Evolutionary conservation across 2,888 invertebrate genomes (phyloP), one percentile per base, ranked within the genome.

Genomic region (Brenthis hecate): DNA sequence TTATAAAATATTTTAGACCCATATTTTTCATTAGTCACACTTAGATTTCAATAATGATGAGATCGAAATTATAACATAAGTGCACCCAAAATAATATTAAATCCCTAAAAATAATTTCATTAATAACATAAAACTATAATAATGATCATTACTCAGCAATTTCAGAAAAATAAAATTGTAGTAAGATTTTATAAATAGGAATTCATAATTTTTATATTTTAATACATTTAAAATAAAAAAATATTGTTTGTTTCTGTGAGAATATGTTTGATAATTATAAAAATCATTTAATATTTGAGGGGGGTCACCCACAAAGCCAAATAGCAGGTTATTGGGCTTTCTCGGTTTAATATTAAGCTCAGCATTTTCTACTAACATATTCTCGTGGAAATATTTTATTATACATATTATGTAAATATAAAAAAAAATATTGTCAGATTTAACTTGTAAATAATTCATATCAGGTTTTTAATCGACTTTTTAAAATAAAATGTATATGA

Each of bases 111-210:
- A 62, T 54, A 62, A 62, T 36, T 62, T 53, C 62, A 62, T 62
- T 64, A 64, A 19, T 14, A 36, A 43, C 47, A 28, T 50, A 19
- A 53, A 58, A 66, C 3, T 53, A 61, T 36, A 36, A 61, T 36
- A 36, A 62, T 53, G 53, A 62, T 65, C 51, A 56, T 66, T 62
- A 67, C 66, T 62, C 19, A 23, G 36, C 67, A 70, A 70, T 65
- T 72, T 70, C 58, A 54, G 5, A 55, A 43, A 43, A 43, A 65
- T 57, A 70, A 72, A 72, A 72, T 58, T 57, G 61, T 51, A 63
- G 72, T 56, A 72, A 32, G 71, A 69, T 69, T 64, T 32, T n/a
- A 47, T 58, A 62, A 32, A 61, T 16, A 28, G 14, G 6, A 32
- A 50, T 36, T n/a, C 2, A 60, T 14, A 54, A 53, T 60, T 55